A percentile compares a stretch with the other conserved stretches of the same genome.
Evolutionary conservation across 2,113 vertebrate species (phyloP).

Genomic region (Myrmecophaga tridactyla): DNA sequence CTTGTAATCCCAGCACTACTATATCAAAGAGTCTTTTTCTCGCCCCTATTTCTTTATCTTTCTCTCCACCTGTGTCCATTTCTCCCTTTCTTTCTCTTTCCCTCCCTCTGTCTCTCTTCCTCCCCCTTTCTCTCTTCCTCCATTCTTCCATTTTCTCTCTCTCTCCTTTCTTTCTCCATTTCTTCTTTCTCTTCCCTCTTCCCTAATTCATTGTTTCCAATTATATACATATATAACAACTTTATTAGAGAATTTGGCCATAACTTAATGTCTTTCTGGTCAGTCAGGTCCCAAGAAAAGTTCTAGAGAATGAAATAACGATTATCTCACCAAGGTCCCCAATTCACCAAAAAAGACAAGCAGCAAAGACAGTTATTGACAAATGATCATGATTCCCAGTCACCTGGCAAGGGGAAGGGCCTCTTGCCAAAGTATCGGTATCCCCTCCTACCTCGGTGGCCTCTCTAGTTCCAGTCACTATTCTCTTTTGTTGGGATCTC

Average conservation of each 20-base stretch:
- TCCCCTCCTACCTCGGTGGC: accelerated
- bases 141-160: not conserved
- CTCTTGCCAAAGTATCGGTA: accelerated
- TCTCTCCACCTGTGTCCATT: not conserved
- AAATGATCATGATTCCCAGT: not conserved
- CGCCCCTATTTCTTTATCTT: not conserved
- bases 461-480: accelerated
- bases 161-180: not conserved
- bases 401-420: not conserved
- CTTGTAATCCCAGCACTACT: not conserved
- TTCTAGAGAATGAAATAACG: not conserved
- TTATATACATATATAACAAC: not conserved
- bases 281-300: not conserved
- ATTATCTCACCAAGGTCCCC: not conserved
- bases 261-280: not conserved
- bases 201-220: not conserved
- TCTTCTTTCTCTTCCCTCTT: no score
- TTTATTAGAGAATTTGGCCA: not conserved
- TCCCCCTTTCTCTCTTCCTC: not conserved
- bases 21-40: not conserved
- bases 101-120: no score
- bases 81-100: not conserved
- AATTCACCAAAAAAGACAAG: not conserved
- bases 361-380: not conserved
- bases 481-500: no score